A percentile compares a stretch with the other conserved stretches of the same genome.
Evolutionary conservation across 2,888 invertebrate species (phyloP).

Genomic region (Seira sanloemensis): DNA sequence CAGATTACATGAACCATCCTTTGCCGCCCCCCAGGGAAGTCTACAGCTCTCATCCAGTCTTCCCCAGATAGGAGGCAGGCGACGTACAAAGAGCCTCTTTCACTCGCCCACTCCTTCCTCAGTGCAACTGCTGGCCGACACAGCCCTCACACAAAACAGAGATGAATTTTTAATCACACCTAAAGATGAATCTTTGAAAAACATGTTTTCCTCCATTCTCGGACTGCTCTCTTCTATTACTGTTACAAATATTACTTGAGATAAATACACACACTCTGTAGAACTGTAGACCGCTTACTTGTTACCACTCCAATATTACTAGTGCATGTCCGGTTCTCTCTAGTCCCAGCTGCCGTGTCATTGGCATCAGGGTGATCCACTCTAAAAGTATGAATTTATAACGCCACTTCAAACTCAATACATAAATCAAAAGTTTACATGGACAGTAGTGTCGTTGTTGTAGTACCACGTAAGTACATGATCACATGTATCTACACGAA

Average conservation of each 20-base stretch:
- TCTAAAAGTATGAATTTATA: neutral
- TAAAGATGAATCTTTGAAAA: slow-evolving; percentile 13
- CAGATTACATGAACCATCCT: slow-evolving; percentile 72
- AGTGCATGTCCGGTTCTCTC: neutral
- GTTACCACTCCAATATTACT: neutral
- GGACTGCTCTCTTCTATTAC: neutral
- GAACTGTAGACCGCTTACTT: neutral
- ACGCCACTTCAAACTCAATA: neutral
- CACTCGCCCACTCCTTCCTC: neutral
- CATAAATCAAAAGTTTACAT: neutral
- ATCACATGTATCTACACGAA: too few relatives aligned
- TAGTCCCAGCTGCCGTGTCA: slow-evolving; percentile 50
- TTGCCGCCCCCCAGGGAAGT: slow-evolving; percentile 73
- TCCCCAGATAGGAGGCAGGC: slow-evolving; percentile 70
- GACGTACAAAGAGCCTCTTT: neutral
- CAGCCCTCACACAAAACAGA: neutral
- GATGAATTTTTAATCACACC: neutral
- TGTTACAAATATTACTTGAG: too few relatives aligned
- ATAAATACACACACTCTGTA: neutral
- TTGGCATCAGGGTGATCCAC: slow-evolving; percentile 53
- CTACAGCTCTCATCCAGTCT: slow-evolving; percentile 72
- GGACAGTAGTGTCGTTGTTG: too few relatives aligned
- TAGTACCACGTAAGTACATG: too few relatives aligned
- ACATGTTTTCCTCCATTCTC: neutral
- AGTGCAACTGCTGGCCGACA: neutral